Conservation (phyloP, 2,888 invertebrate genomes). For the Iphiclides podalirius region DNA sequence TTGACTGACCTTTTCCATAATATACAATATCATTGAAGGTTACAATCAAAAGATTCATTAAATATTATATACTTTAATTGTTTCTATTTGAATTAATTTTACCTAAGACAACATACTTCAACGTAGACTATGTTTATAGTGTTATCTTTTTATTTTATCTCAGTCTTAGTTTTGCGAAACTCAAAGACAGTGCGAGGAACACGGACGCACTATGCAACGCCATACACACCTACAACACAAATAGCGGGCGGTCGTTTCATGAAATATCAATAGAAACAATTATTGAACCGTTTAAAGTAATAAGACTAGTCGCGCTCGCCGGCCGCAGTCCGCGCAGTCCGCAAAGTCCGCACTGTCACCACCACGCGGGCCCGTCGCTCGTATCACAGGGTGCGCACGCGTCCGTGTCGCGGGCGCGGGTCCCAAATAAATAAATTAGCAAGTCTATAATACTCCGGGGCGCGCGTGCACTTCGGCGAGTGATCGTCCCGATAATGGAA, state of each 20-base stretch:
- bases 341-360: constrained; percentile 31
- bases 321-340: constrained; percentile 26
- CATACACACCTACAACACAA: constrained; percentile 46
- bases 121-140: constrained; percentile 69
- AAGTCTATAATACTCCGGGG: constrained; percentile 74
- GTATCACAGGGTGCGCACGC: constrained; percentile 45
- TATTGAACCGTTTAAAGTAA: constrained; percentile 54
- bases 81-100: constrained; percentile 77
- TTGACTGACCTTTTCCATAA: constrained; percentile 60
- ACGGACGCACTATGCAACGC: constrained; percentile 50
- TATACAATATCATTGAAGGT: constrained; percentile 64
- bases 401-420: constrained; percentile 38
- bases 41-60: constrained; percentile 71
- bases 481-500: constrained; percentile 74
- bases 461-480: constrained; percentile 57
- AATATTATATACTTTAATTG: constrained; percentile 73
- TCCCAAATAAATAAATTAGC: constrained; percentile 75
- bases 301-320: constrained; percentile 50
- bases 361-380: constrained; percentile 41
- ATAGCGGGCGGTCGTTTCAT: constrained; percentile 49
- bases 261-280: constrained; percentile 57
- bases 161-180: constrained; percentile 79
- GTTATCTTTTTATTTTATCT: constrained; percentile 75
- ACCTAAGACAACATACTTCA: constrained; percentile 76
- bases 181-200: constrained; percentile 68